A percentile compares a stretch with the other conserved stretches of the same genome.
Evolutionary conservation across 1,140 invertebrate genomes (phyloP).

Genomic region (Scaptomyza pallida): DNA sequence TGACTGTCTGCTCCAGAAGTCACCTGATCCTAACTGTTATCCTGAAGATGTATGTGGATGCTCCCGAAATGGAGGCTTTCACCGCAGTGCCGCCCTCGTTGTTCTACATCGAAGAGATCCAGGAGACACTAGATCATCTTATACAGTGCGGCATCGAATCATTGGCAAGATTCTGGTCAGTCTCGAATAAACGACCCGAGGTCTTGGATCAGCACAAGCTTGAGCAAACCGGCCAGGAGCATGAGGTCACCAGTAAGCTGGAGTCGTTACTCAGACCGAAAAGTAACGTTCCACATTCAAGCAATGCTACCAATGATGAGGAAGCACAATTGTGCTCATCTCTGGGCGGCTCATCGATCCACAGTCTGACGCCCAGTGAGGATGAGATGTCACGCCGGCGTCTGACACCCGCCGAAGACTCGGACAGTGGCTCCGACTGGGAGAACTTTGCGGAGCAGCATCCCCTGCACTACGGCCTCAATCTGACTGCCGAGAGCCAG

Average conservation of each 20-base stretch:
- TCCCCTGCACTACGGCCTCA: constrained; percentile 85
- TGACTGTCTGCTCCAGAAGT: constrained; percentile 89
- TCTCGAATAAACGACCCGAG: constrained; percentile 85
- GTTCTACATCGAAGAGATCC: constrained; percentile 87
- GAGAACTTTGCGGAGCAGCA: constrained; percentile 86
- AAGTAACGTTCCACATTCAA: constrained; percentile 83
- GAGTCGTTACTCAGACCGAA: constrained; percentile 85
- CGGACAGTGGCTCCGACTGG: constrained; percentile 86
- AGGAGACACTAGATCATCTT: constrained; percentile 88
- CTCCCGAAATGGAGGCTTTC: constrained; percentile 70
- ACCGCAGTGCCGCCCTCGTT: constrained; percentile 80
- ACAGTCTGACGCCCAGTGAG: constrained; percentile 79
- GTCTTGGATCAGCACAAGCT: constrained; percentile 54
- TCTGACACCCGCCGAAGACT: constrained; percentile 63
- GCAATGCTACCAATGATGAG: constrained; percentile 49
- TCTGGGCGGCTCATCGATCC: constrained; percentile 75
- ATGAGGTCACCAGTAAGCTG: constrained; percentile 64
- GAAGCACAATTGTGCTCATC: constrained; percentile 71
- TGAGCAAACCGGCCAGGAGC: constrained; percentile 39
- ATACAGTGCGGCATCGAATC: constrained; percentile 87
- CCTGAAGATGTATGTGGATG: constrained; percentile 88
- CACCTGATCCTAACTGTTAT: constrained; percentile 89
- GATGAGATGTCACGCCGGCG: constrained; percentile 67
- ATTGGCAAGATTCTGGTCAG: constrained; percentile 87
- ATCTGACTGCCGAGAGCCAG: constrained; percentile 86